phyloP scores from a whole-genome alignment of 2,113 vertebrate genomes.

The Chitala chitala region DNA sequence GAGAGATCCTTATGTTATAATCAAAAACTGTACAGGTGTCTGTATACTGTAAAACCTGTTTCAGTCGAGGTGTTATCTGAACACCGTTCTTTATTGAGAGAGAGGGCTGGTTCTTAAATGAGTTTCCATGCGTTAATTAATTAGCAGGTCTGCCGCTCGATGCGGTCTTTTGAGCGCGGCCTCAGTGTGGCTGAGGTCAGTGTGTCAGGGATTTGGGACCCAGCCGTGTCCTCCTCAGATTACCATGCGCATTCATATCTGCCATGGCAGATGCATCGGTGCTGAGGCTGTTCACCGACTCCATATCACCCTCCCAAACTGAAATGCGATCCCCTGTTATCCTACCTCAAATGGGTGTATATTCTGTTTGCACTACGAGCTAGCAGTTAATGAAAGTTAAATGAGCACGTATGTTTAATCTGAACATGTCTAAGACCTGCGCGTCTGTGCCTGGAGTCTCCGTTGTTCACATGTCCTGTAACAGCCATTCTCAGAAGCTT shows the following conservation, averaged over 20 bases:
- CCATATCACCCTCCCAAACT: background rate
- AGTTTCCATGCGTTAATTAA: slow-evolving; percentile 20
- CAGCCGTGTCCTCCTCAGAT: background rate
- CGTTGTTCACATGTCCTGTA: background rate
- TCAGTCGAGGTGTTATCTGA: background rate
- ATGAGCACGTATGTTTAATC: background rate
- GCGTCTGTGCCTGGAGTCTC: background rate
- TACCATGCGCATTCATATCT: background rate
- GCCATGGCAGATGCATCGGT: background rate
- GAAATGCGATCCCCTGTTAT: background rate
- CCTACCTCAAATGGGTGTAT: background rate
- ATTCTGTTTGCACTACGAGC: background rate
- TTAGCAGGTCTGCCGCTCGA: slow-evolving; percentile 5
- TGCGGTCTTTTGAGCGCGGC: background rate
- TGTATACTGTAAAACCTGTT: background rate
- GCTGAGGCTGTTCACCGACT: background rate
- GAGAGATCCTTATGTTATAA: background rate
- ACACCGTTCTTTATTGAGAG: background rate
- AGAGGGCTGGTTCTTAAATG: background rate
- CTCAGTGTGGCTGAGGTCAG: background rate
- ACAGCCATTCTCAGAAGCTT: background rate
- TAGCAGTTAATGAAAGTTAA: background rate
- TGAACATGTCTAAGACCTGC: background rate
- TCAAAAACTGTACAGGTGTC: background rate
- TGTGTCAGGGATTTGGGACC: background rate